These are phyloP conservation scores for Myrmecobius fasciatus DNA, from an alignment of 2,113 vertebrate genomes.

Conservation along the genomic window DNA sequence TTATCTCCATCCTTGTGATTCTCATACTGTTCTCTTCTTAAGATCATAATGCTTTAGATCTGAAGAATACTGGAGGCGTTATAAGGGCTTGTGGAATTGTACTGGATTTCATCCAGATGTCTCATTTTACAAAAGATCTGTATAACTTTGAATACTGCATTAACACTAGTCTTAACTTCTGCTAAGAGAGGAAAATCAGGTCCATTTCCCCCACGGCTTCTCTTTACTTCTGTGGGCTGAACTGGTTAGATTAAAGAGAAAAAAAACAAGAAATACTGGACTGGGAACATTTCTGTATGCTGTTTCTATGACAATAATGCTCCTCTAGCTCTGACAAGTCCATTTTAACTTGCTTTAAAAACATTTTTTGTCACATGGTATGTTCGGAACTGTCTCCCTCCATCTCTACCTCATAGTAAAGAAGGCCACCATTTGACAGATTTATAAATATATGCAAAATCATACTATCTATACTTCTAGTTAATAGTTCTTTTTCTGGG, in stretches of 20 bases:
- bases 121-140: background rate
- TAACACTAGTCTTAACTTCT: background rate
- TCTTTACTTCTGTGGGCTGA: background rate
- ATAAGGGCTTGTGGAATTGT: background rate
- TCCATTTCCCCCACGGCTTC: background rate
- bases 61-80: background rate
- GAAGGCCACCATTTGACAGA: background rate
- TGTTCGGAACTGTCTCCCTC: background rate
- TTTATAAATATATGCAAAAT: background rate
- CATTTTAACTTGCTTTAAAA: constrained; percentile 2
- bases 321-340: constrained; percentile 11
- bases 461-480: background rate
- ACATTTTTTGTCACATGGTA: background rate
- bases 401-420: background rate
- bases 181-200: background rate
- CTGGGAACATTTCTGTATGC: background rate
- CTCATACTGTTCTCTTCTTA: background rate
- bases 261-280: background rate
- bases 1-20: background rate
- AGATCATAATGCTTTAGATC: background rate
- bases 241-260: background rate
- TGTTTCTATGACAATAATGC: constrained; percentile 17
- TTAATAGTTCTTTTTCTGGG: no score
- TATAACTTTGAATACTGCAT: background rate
- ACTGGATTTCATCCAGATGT: background rate